These are phyloP conservation scores for Boulengerochromis microlepis DNA, from an alignment of 2,113 vertebrate genomes.

Conservation along the genomic window DNA sequence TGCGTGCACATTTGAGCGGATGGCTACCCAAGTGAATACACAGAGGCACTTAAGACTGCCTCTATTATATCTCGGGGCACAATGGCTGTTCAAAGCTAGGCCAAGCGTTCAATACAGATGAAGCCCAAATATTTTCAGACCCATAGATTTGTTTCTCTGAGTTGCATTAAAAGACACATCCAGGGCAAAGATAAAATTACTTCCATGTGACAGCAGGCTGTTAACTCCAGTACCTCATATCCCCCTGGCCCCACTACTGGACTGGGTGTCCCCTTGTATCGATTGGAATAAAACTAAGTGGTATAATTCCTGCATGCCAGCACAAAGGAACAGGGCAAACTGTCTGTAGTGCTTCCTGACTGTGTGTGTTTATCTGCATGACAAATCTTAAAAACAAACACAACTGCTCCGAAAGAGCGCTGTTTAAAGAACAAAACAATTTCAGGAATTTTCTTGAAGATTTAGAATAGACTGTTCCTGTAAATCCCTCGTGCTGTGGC, in stretches of 20 bases:
- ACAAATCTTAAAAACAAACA: not conserved
- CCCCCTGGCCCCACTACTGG: constrained; percentile 51
- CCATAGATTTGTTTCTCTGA: constrained; percentile 47
- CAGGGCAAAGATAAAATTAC: constrained; percentile 53
- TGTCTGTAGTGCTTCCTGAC: not conserved
- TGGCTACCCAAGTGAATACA: constrained; percentile 16
- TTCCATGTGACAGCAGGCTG: constrained; percentile 63
- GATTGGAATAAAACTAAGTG: constrained; percentile 58
- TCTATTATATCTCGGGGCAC: constrained; percentile 51
- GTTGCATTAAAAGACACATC: constrained; percentile 54
- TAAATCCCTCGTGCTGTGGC: not conserved
- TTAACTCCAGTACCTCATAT: constrained; percentile 62
- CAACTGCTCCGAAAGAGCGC: not conserved
- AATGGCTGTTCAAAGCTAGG: constrained; percentile 56
- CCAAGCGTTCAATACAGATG: constrained; percentile 41
- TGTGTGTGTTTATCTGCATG: not conserved
- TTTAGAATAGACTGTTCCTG: not conserved
- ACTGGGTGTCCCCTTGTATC: constrained; percentile 57
- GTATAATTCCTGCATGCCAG: constrained; percentile 52
- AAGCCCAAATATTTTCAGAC: constrained; percentile 56
- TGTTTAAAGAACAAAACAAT: not conserved
- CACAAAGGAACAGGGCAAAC: not conserved
- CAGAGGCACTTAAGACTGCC: constrained; percentile 47
- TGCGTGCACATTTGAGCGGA: not conserved
- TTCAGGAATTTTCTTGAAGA: not conserved